Evolutionary conservation across 1,140 invertebrate species (phyloP).

Genomic region (Papilio xuthus): DNA sequence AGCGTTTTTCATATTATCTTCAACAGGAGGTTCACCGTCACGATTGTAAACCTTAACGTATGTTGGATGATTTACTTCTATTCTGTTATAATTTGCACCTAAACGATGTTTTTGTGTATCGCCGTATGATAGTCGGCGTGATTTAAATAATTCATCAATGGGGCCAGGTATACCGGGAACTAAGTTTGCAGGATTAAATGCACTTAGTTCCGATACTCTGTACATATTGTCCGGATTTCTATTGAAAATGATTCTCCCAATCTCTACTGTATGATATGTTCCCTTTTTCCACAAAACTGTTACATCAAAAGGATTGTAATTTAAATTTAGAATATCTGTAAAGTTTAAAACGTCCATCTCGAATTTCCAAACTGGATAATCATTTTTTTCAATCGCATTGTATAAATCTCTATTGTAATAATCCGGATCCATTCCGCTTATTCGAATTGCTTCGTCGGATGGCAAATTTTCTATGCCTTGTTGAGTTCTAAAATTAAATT

Average conservation of each 20-base stretch:
- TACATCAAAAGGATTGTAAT: slow-evolving; percentile 86
- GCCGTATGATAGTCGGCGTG: slow-evolving; percentile 91
- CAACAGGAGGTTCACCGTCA: slow-evolving; percentile 87
- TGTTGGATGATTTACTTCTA: slow-evolving; percentile 94
- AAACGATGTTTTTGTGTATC: slow-evolving; percentile 94
- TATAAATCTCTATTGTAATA: slow-evolving; percentile 62
- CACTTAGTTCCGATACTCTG: slow-evolving; percentile 92
- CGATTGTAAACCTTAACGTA: slow-evolving; percentile 89
- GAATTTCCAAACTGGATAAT: slow-evolving; percentile 87
- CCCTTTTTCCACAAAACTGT: slow-evolving; percentile 90
- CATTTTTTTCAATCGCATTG: slow-evolving; percentile 60
- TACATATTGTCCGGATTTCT: slow-evolving; percentile 92
- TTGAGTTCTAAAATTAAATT: slow-evolving; percentile 89
- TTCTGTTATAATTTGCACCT: slow-evolving; percentile 91
- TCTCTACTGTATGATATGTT: slow-evolving; percentile 90
- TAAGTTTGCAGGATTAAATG: slow-evolving; percentile 92
- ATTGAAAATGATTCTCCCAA: slow-evolving; percentile 91
- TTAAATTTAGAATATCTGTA: slow-evolving; percentile 76
- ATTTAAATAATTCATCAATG: slow-evolving; percentile 93
- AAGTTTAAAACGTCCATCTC: slow-evolving; percentile 82
- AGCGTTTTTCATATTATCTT: slow-evolving; percentile 86
- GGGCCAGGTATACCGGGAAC: slow-evolving; percentile 92
- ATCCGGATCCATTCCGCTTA: slow-evolving; percentile 52
- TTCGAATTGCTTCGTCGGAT: slow-evolving; percentile 47
- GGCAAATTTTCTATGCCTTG: slow-evolving; percentile 86